Conservation (phyloP, 2,888 invertebrate species). For the Megaustenia siamemsis region DNA sequence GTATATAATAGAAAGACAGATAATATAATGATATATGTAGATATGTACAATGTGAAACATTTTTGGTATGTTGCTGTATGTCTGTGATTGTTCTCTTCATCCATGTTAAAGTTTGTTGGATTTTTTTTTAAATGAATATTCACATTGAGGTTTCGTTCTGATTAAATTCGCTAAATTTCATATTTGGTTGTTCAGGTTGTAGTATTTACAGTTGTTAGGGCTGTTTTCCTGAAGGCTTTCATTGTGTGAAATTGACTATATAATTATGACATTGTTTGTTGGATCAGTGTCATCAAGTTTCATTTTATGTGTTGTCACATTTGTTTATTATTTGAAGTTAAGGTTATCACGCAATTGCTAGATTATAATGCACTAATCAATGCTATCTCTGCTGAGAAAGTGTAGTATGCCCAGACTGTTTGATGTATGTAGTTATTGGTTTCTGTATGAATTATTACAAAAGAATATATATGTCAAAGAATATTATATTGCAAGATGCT, state of each 20-base stretch:
- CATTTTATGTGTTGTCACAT: no score
- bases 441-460: no score
- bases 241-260: neutral
- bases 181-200: no score
- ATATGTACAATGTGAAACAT: constrained; percentile 36
- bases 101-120: neutral
- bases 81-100: constrained; percentile 43
- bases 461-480: neutral
- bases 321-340: neutral
- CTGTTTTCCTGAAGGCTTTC: neutral
- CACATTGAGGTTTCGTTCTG: no score
- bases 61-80: neutral
- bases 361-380: neutral
- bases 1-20: constrained; percentile 20
- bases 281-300: neutral
- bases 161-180: no score
- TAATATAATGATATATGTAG: constrained; percentile 39
- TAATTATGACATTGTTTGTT: neutral
- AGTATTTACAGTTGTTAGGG: neutral
- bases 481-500: neutral
- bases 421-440: no score
- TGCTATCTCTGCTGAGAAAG: no score
- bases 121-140: no score
- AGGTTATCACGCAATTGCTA: neutral
- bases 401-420: no score